Conservation (phyloP, 2,797 vertebrate genomes). For the Capromys pilorides region DNA sequence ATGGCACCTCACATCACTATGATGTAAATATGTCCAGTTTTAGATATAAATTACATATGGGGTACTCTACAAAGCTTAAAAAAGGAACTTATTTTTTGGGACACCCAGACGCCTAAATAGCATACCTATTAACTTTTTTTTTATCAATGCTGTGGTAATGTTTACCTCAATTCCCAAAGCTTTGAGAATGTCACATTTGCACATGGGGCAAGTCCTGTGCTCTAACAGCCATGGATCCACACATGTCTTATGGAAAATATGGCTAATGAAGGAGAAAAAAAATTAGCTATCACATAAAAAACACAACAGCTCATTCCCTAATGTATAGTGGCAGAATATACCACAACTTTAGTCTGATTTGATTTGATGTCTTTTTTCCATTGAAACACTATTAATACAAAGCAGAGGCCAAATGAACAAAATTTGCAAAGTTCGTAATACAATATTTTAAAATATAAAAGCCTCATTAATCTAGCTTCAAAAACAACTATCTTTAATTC, state of each 20-base stretch:
- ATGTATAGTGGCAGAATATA: conserved; percentile 7
- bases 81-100: conserved; percentile 29
- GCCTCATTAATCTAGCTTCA: conserved; percentile 30
- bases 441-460: conserved; percentile 46
- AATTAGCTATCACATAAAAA: conserved; percentile 53
- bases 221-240: conserved; percentile 97
- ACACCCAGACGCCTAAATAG: conserved; percentile 28
- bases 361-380: neutral
- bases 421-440: conserved; percentile 52
- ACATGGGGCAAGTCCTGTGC: conserved; percentile 96
- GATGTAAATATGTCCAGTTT: conserved; percentile 47
- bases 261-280: conserved; percentile 84
- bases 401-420: neutral
- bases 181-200: conserved; percentile 96
- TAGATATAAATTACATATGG: conserved; percentile 25
- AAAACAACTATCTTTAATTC: conserved; percentile 35
- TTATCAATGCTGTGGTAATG: conserved; percentile 32
- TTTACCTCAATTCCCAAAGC: conserved; percentile 92
- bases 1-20: neutral
- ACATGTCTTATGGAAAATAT: conserved; percentile 95
- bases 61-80: neutral
- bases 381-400: conserved; percentile 57
- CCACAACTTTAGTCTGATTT: conserved; percentile 34
- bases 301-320: neutral
- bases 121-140: conserved; percentile 40